These are phyloP conservation scores for Gobius niger DNA, from an alignment of 2,113 vertebrate species.

Conservation along the genomic window DNA sequence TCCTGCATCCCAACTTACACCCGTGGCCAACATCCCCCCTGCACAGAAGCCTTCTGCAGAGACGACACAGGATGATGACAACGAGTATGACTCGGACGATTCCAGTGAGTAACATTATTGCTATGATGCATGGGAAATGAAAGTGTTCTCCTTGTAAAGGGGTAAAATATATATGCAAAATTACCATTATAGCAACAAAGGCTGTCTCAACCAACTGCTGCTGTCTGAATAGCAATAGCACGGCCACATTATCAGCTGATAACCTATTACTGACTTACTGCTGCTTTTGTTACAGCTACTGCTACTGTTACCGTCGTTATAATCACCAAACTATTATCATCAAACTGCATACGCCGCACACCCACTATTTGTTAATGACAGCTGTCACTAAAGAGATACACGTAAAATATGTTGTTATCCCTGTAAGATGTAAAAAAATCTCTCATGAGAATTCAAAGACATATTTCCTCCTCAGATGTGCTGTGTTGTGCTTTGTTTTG, in stretches of 20 bases:
- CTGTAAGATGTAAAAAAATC: too few relatives aligned
- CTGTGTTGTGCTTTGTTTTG: conserved; percentile 18
- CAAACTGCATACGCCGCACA: too few relatives aligned
- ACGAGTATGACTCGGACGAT: conserved; percentile 92
- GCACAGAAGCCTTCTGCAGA: conserved; percentile 57
- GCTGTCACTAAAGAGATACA: too few relatives aligned
- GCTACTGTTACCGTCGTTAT: too few relatives aligned
- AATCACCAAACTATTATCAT: too few relatives aligned
- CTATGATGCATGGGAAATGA: not conserved
- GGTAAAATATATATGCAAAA: not conserved
- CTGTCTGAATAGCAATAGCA: too few relatives aligned
- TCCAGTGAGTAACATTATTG: conserved; percentile 76
- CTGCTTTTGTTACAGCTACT: not conserved
- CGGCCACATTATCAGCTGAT: not conserved
- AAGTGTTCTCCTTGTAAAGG: not conserved
- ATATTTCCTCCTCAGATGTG: not conserved
- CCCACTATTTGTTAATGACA: too few relatives aligned
- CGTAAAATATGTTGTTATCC: too few relatives aligned
- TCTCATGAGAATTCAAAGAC: not conserved
- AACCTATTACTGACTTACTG: not conserved
- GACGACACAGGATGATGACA: conserved; percentile 78
- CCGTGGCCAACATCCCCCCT: conserved; percentile 21
- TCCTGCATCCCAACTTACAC: conserved; percentile 15
- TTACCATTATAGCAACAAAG: too few relatives aligned
- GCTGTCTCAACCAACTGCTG: too few relatives aligned